Percentiles rank a stretch among this genome's conserved stretches.
Evolutionary conservation across 2,797 vertebrate species (phyloP).

Genomic region (Lepus townsendii): DNA sequence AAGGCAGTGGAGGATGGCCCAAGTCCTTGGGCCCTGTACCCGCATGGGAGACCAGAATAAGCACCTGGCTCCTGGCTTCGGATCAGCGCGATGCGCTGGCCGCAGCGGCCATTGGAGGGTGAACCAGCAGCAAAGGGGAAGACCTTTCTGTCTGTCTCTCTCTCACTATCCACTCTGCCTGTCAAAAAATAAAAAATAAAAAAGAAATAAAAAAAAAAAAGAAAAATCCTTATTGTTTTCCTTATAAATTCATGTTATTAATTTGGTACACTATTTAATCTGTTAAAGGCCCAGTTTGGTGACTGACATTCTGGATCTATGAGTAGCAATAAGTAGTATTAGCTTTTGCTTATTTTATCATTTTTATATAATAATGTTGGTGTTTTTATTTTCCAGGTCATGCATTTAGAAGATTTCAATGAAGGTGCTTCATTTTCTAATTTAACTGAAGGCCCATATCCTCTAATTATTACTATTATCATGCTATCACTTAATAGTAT

Average conservation of each 20-base stretch:
- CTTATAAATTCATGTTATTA: background rate
- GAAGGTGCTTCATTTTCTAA: constrained; percentile 94
- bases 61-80: no score
- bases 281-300: background rate
- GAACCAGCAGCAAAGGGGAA: no score
- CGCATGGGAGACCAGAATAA: no score
- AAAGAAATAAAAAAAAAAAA: no score
- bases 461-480: constrained; percentile 93
- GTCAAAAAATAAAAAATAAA: no score
- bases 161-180: no score
- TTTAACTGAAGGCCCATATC: constrained; percentile 93
- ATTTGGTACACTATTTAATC: background rate
- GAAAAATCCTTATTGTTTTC: background rate
- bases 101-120: no score
- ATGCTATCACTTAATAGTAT: constrained; percentile 94
- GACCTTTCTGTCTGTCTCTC: no score
- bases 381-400: constrained; percentile 91
- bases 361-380: constrained; percentile 24
- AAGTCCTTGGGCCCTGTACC: no score
- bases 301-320: background rate
- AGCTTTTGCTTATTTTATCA: constrained; percentile 19
- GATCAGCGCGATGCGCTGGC: no score
- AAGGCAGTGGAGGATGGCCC: no score
- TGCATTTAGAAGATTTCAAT: constrained; percentile 96
- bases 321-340: background rate